These are phyloP conservation scores for Craniophora ligustri DNA, from an alignment of 2,888 invertebrate genomes.

Conservation along the genomic window DNA sequence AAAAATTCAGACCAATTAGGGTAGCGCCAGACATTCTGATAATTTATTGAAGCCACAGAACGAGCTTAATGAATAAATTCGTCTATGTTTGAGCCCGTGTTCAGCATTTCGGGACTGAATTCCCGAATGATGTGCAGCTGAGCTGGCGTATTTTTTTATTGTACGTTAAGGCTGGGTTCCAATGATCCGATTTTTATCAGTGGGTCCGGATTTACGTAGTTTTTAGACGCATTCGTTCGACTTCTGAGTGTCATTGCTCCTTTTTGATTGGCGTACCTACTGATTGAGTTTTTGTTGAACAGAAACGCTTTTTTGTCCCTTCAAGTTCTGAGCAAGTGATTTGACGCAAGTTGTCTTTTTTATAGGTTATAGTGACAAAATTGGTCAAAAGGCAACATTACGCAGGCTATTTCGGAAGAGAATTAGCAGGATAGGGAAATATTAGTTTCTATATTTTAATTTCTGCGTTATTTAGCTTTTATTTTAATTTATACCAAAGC, in stretches of 20 bases:
- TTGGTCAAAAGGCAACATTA: too few relatives aligned
- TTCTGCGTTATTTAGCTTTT: too few relatives aligned
- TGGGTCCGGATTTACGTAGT: constrained; percentile 5
- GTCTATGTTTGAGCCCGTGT: constrained; percentile 36
- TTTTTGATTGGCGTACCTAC: constrained; percentile 4
- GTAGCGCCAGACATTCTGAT: constrained; percentile 44
- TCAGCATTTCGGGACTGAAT: constrained; percentile 21
- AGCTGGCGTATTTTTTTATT: constrained; percentile 21
- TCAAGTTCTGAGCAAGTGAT: too few relatives aligned
- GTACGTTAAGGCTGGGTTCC: constrained; percentile 5
- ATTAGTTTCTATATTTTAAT: too few relatives aligned
- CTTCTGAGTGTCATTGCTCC: not conserved
- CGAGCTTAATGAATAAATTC: constrained; percentile 45
- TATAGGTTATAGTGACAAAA: too few relatives aligned
- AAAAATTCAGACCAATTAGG: constrained; percentile 50
- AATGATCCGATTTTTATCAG: constrained; percentile 31
- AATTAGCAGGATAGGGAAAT: too few relatives aligned
- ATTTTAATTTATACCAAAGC: too few relatives aligned
- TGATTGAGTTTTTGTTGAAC: constrained; percentile 10
- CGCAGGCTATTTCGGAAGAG: too few relatives aligned
- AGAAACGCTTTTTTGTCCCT: not conserved
- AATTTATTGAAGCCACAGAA: constrained; percentile 46
- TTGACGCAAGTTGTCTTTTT: too few relatives aligned
- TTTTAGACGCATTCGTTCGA: constrained; percentile 7
- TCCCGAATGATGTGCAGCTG: constrained; percentile 3